A percentile compares a stretch with the other conserved stretches of the same genome.
Evolutionary conservation across 2,113 vertebrate species (phyloP).

Genomic region (Eurypyga helias): DNA sequence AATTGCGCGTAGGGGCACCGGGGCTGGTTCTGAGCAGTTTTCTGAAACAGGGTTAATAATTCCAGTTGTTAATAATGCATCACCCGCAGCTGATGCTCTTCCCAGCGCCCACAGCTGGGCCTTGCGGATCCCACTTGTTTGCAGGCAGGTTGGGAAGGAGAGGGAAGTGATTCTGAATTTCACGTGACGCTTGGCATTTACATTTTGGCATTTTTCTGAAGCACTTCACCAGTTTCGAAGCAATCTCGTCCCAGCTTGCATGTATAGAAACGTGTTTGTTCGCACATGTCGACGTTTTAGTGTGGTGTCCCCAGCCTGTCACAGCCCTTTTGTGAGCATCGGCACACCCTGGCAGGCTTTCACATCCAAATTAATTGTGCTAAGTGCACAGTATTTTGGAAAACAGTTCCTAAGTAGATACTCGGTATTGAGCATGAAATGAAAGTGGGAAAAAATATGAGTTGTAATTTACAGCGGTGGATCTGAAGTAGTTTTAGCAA

Average conservation of each 20-base stretch:
- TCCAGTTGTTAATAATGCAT: background rate
- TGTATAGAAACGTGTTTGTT: background rate
- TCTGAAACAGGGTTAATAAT: background rate
- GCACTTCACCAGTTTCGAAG: background rate
- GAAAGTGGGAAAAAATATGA: background rate
- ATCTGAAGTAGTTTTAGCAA: background rate
- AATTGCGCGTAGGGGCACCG: background rate
- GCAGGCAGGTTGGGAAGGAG: background rate
- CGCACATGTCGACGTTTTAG: rapidly evolving
- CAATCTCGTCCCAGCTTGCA: background rate
- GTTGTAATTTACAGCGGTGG: background rate
- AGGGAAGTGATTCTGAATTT: background rate
- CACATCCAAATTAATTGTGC: background rate
- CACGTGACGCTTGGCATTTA: background rate
- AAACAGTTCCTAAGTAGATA: background rate
- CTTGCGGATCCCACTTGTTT: background rate
- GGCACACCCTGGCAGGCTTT: background rate
- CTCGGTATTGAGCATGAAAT: background rate
- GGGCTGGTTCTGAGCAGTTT: background rate
- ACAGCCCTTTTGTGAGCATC: background rate
- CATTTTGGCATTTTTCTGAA: background rate
- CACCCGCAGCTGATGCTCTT: background rate
- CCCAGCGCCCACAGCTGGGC: background rate
- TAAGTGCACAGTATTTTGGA: background rate
- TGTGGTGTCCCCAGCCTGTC: background rate